These are phyloP conservation scores for Arvicanthis niloticus DNA, from an alignment of 2,113 vertebrate genomes.

Conservation along the genomic window DNA sequence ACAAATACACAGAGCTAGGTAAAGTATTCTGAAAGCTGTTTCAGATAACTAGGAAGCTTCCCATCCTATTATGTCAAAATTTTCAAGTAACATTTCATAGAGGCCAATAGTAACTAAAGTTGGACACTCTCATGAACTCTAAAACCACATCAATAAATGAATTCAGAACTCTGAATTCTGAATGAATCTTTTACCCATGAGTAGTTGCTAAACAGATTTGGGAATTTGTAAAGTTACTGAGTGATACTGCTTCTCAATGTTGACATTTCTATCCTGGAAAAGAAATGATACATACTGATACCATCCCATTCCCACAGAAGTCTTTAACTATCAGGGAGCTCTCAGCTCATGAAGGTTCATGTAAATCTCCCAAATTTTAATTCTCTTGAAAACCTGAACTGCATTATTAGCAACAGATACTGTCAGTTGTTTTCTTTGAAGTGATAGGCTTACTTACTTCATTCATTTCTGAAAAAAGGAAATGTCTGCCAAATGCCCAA, in stretches of 20 bases:
- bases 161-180: background rate
- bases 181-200: background rate
- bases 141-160: background rate
- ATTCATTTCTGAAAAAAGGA: slow-evolving; percentile 26
- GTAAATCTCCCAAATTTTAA: slow-evolving; percentile 44
- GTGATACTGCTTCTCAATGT: background rate
- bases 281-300: background rate
- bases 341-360: slow-evolving; percentile 13
- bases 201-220: background rate
- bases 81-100: slow-evolving; percentile 18
- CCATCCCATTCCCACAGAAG: background rate
- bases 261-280: background rate
- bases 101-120: background rate
- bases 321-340: background rate
- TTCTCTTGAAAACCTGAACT: slow-evolving; percentile 66
- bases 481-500: slow-evolving; percentile 51
- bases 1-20: background rate
- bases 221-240: slow-evolving; percentile 16
- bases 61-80: slow-evolving; percentile 44
- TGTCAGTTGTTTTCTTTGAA: slow-evolving; percentile 63
- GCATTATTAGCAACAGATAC: slow-evolving; percentile 56
- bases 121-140: background rate
- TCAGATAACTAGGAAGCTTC: slow-evolving; percentile 26
- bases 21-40: slow-evolving; percentile 23
- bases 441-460: slow-evolving; percentile 57